Base-by-base conservation (phyloP, 2,113 vertebrate genomes). In the Corydoras sp. region DNA sequence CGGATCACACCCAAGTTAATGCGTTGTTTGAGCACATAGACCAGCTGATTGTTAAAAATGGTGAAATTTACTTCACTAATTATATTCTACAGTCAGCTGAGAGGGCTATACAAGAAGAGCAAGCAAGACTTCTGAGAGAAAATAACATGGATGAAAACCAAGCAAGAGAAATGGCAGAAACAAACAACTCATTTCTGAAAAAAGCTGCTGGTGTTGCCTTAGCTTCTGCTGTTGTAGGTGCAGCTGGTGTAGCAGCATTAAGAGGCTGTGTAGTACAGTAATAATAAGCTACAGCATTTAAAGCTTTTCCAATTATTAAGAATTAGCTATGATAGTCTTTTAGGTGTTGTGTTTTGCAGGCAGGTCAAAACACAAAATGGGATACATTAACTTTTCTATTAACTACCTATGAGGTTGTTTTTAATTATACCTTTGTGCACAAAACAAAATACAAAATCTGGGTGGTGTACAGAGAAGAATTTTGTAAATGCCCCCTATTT, bases 71-170 rank as follows among this genome's bases (percentile, higher is more conserved):
- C 58, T 78, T 71, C 69, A 75, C 75, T 50, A 75, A 71, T 61
- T 24, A 69, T 1, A 67, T 69, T 18, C 58, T 74, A 5, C 58
- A 56, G 58, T 8, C 11, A 9, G 77, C 62, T 24, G 74, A 76
- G 43, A 54, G n/a, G 32, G 62, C 18, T 12, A 79, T 76, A 60
- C 54, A 73, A 49, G 31, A 76, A 15, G 61, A 79, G 59, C 15
- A 70, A 15, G 3, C 4, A 49, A 32, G 11, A 10, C 63, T 76
- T 24, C 54, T 73, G 53, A 30, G 10, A 43, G 24, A 74, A 51
- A 55, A 43, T 13, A 24, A 13, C 48, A 14, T 54, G 65, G 51
- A 32, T 68, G 31, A 15, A 6, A 10, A 58, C 50, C 49, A 71
- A 35, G 64, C 75, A 53, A 58, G 58, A 64, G 48, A 58, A 18